Evolutionary conservation across 2,113 vertebrate species (phyloP), one percentile per base, ranked within the genome.

Genomic region (Cisticola juncidis): DNA sequence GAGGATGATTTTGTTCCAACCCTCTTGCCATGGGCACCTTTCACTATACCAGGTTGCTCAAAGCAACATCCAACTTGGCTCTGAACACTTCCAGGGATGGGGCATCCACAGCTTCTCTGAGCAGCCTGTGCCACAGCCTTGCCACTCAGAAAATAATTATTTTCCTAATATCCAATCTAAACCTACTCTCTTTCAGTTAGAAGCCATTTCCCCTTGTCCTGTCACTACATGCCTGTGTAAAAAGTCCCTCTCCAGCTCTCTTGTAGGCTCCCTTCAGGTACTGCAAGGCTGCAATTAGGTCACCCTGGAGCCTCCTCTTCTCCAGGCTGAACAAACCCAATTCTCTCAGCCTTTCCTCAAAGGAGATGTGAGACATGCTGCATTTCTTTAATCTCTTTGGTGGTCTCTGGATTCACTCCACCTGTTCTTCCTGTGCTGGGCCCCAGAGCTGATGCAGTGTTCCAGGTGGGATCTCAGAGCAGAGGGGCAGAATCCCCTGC

Each of bases 31-130:
- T 25, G 69, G 28, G 13, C 33, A 20, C 42, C 36, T 66, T 65
- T 36, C 51, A 51, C 44, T 28, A 38, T 33, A 36, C 7, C 28
- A 35, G 8, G 17, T 40, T 53, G 29, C 47, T 76, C 31, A 61
- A 8, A 50, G 44, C 36, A 15, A 1, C 26, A 33, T 65, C 15
- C 11, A 26, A 0, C n/a, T 5, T 38, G 23, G 7, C 45, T 19
- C 2, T 16, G 68, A 44, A 44, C 15, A 11, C 51, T 45, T 53
- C 38, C 20, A 14, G 17, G 9, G 13, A 11, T 74, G 53, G 20
- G 26, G 14, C 69, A 68, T n/a, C 24, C 53, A 38, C 38, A 25
- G 13, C 45, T 60, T 38, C 16, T 66, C 16, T 81, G 61, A 17
- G 38, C 45, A 74, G 1, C 20, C 53, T 74, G 28, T 68, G 47